Base-by-base conservation (phyloP, 2,113 vertebrate genomes). In the Seriola dumerili region DNA sequence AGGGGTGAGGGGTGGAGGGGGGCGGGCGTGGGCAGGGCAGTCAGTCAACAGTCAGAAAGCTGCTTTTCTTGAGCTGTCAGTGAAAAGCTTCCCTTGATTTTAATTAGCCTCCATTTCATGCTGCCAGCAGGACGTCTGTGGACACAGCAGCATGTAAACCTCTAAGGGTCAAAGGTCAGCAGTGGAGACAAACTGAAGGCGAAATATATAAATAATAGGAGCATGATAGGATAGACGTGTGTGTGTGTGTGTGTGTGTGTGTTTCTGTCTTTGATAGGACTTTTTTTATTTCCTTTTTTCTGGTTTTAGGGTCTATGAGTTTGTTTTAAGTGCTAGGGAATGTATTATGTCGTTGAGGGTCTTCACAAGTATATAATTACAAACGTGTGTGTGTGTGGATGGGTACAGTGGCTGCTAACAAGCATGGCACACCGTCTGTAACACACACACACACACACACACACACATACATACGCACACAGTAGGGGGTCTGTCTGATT, bases 401-500 rank as follows among this genome's bases (percentile, higher is more conserved):
- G 74, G 81, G 76, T 80, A 84, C 87, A 76, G 78, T 85, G 67
- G 46, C 85, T 72, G 84, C 80, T 93, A 87, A 93, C 81, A 68
- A 86, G 89, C 82, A 72, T 6, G 17, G 71, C 72, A 65, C 65
- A 84, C 69, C 59, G 59, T 79, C 34, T 62, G 2, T 38, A 74
- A 59, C 78, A 62, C 75, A 58, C 44, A 72, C 54, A 57, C 68
- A 21, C 66, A 72, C n/a, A n/a, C n/a, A n/a, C 54, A 68, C 81
- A 48, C 65, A 54, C 48, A 46, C 44, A 12, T 3, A 46, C 25
- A 29, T 29, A 29, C 40, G 29, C 38, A 66, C 87, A 57, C 87
- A 76, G 82, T 68, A 74, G 87, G 85, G 85, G 77, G 84, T 88
- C 88, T 50, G 74, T 82, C 80, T 87, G 85, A 91, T 89, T 86